Evolutionary conservation across 1,140 invertebrate species (phyloP).

Genomic region (Coenobita brevimanus): DNA sequence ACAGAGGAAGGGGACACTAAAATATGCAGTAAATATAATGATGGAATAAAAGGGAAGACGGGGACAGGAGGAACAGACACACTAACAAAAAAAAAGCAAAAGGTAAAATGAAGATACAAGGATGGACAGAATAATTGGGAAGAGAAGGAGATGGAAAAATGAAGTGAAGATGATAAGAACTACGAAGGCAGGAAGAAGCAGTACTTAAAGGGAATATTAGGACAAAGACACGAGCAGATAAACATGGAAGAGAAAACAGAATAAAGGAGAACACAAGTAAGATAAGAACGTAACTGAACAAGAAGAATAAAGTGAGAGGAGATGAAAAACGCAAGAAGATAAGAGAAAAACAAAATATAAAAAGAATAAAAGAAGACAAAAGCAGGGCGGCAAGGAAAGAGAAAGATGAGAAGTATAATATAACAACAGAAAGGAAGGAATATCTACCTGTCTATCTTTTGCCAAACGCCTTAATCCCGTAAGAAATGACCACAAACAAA

Average conservation of each 20-base stretch:
- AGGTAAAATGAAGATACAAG: not conserved
- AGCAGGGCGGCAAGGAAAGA: not conserved
- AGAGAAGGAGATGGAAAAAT: not conserved
- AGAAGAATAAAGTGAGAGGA: not conserved
- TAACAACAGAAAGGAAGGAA: too few species aligned
- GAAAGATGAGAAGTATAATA: not conserved
- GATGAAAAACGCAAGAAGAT: not conserved
- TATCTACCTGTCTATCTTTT: too few species aligned
- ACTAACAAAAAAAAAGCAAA: not conserved
- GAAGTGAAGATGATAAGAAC: not conserved
- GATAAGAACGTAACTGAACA: not conserved
- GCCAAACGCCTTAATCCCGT: too few species aligned
- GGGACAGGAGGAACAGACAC: not conserved
- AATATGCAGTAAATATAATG: not conserved
- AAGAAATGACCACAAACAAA: too few species aligned
- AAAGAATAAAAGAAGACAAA: not conserved
- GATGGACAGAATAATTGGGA: too few species aligned
- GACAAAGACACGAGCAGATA: not conserved
- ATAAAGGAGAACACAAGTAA: not conserved
- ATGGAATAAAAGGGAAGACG: not conserved
- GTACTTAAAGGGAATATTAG: not conserved
- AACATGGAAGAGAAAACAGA: not conserved
- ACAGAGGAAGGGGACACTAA: not conserved
- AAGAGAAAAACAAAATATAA: too few species aligned
- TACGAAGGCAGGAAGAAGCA: not conserved